Percentiles rank a stretch among this genome's conserved stretches.
These are phyloP conservation scores for Pogonomyrmex barbatus DNA, from an alignment of 1,140 invertebrate genomes.

Conservation along the genomic window DNA sequence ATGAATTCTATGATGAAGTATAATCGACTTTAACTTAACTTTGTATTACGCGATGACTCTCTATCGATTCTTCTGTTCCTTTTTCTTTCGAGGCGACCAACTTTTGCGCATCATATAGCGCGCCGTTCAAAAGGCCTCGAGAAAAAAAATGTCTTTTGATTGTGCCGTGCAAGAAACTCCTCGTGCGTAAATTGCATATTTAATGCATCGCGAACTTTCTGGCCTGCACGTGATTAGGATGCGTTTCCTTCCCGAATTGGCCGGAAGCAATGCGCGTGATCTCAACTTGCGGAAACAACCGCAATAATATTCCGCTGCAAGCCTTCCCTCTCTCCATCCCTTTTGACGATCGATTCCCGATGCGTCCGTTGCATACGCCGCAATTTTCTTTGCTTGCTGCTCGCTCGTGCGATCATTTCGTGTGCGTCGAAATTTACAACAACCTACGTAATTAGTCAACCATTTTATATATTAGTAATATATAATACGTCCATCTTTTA, in stretches of 20 bases:
- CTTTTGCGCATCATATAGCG: background rate
- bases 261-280: slow-evolving; percentile 46
- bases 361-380: slow-evolving; percentile 37
- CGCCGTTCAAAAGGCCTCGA: background rate
- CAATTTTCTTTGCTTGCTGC: slow-evolving; percentile 23
- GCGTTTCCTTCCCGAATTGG: slow-evolving; percentile 47
- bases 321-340: background rate
- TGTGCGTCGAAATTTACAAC: background rate
- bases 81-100: background rate
- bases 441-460: background rate
- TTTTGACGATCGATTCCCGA: slow-evolving; percentile 30
- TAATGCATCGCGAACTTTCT: slow-evolving; percentile 58
- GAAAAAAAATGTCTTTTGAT: slow-evolving; percentile 14
- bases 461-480: background rate
- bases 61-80: background rate
- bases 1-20: background rate
- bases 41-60: background rate
- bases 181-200: slow-evolving; percentile 33
- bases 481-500: background rate
- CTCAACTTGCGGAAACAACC: slow-evolving; percentile 35
- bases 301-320: slow-evolving; percentile 55
- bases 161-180: background rate
- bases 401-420: background rate
- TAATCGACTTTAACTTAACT: background rate
- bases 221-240: slow-evolving; percentile 65